Base-by-base conservation (phyloP, 2,888 invertebrate species). In the Ganaspis brasiliensis region DNA sequence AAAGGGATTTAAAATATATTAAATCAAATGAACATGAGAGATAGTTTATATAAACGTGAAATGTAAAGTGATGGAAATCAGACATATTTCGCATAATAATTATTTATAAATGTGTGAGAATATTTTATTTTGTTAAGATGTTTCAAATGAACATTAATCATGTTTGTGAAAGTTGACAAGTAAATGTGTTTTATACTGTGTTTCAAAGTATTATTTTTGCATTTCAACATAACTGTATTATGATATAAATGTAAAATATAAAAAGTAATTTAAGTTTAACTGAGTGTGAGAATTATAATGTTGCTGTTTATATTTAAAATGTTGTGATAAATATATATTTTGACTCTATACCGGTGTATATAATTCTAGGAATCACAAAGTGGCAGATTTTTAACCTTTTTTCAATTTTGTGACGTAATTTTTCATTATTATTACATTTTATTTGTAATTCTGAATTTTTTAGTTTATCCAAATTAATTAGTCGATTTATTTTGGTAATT, bases 1-100 rank as follows among this genome's bases (percentile, higher is more conserved):
- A 88, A 73, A 83, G 87, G 75, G 90, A 90, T 78, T 82, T 90
- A 31, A 90, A 90, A 81, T 81, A 85, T 67, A 63, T 89, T 26
- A 77, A 81, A 45, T 73, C 74, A 24, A 74, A 78, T 31, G 72
- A 77, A 67, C 80, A 82, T 26, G 78, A 79, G 16, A 76, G 79
- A 21, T 82, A 76, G 71, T 84, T n/a, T 21, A 24, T 9, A 2
- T 9, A 45, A n/a, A 12, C 1, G 16, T 31, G 1, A 37, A 12
- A 45, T 2, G n/a, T 10, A 61, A 10, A 61, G 19, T 10, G 31
- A 52, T 2, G 9, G 16, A 52, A 19, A n/a, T 9, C 9, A 16
- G 19, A 16, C 16, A n/a, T 49, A n/a, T 12, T 14, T 14, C 12
- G n/a, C 4, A 12, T 12, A 14, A 14, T 12, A 12, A n/a, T 14